Percentiles rank a stretch among this genome's conserved stretches.
Conservation (phyloP, 2,888 invertebrate genomes). For the Drosophila multiciliata region DNA sequence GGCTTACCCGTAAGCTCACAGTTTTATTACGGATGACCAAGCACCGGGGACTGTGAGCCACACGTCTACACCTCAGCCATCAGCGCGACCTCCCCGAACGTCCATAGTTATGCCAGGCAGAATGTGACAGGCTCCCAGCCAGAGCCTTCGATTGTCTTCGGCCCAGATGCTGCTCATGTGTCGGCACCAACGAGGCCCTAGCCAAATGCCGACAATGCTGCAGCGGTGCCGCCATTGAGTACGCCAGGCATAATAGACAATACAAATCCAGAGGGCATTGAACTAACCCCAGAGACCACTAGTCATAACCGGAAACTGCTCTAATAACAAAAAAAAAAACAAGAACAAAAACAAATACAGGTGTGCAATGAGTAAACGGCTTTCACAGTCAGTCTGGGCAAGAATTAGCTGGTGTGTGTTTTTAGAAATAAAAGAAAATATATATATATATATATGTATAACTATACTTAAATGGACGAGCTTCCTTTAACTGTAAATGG, state of each 20-base stretch:
- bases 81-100: conserved; percentile 30
- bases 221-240: conserved; percentile 15
- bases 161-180: conserved; percentile 21
- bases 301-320: conserved; percentile 6
- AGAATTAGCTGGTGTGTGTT: conserved; percentile 43
- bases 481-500: conserved; percentile 70
- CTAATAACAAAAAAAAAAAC: conserved; percentile 20
- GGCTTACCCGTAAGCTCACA: conserved; percentile 84
- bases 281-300: conserved; percentile 17
- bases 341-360: conserved; percentile 38
- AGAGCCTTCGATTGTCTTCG: conserved; percentile 15
- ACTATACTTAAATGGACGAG: conserved; percentile 59
- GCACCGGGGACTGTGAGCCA: conserved; percentile 62
- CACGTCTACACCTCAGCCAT: conserved; percentile 58
- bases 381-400: conserved; percentile 4
- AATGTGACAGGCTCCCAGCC: conserved; percentile 14
- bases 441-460: conserved; percentile 23
- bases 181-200: conserved; percentile 50
- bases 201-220: conserved; percentile 30
- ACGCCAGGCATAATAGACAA: conserved; percentile 59
- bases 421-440: conserved; percentile 34
- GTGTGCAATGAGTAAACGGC: conserved; percentile 29
- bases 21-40: conserved; percentile 85
- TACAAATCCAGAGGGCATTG: conserved; percentile 50
- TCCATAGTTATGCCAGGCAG: conserved; percentile 33